Base-by-base conservation (phyloP, 2,888 invertebrate species). In the Rhabditoides inermis region DNA sequence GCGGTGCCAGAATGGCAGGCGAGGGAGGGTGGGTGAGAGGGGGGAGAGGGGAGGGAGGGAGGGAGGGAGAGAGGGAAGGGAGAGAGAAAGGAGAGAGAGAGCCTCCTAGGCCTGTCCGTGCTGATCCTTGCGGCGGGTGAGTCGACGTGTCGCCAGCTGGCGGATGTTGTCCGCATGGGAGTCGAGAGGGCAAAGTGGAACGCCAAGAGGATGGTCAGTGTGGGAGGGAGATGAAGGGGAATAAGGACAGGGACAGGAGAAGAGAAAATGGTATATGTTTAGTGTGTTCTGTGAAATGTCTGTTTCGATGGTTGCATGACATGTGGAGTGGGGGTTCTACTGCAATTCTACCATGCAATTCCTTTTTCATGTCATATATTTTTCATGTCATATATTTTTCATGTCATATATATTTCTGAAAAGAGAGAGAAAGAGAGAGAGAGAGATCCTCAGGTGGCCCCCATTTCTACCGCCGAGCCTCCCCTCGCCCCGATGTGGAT, bases 51-150 rank as follows among this genome's bases (percentile, higher is more conserved):
- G 27, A 51, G 54, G 15, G 56, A 61, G 12, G 56, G 57, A 15
- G 51, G 56, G 25, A 41, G 37, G 23, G 51, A 58, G 2, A 28
- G 32, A 15, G 45, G 65, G 62, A 20, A 44, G 53, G 27, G 7
- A 44, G 10, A 12, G 6, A 32, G 15, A n/a, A 42, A 41, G 12
- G n/a, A 20, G 2, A 44, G 23, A 6, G 2, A 20, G 3, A 4
- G 7, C 15, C 32, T 52, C 60, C n/a, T 45, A 68, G 70, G 63
- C 26, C 57, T 66, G 2, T 61, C 65, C 3, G 63, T 73, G 10
- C 52, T 73, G 27, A 45, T 73, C 1, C 56, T 73, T 32, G 65
- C 63, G 2, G 61, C 60, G 22, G 63, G 63, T 23, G 72, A 73
- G 35, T 52, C 57, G 7, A 53, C 63, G 5, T 63, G 63, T 35